A percentile compares a stretch with the other conserved stretches of the same genome.
These are phyloP conservation scores for Pagrus major DNA, from an alignment of 2,113 vertebrate genomes.

Conservation along the genomic window DNA sequence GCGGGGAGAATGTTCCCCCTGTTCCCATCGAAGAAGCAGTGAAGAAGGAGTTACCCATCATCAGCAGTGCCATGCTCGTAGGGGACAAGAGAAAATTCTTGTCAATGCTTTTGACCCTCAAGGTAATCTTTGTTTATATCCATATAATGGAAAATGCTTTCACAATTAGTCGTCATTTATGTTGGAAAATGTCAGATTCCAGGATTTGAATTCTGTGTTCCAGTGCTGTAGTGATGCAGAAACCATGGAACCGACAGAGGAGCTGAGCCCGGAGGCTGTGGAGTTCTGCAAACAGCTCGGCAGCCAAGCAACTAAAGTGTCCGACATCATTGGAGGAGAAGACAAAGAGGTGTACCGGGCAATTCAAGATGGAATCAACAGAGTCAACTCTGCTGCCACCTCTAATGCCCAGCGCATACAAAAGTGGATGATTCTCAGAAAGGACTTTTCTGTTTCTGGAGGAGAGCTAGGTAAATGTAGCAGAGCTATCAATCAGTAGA, in stretches of 20 bases:
- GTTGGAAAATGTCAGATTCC: not conserved
- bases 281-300: slow-evolving; percentile 87
- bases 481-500: not conserved
- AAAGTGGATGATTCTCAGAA: slow-evolving; percentile 88
- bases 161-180: not conserved
- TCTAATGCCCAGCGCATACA: slow-evolving; percentile 88
- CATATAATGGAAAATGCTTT: not conserved
- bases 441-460: slow-evolving; percentile 90
- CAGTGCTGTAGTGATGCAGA: slow-evolving; percentile 86
- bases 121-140: slow-evolving; percentile 79
- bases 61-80: slow-evolving; percentile 90
- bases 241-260: slow-evolving; percentile 87
- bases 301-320: slow-evolving; percentile 86
- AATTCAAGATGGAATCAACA: slow-evolving; percentile 88
- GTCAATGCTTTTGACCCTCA: slow-evolving; percentile 90
- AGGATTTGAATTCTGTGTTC: not conserved
- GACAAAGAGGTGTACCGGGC: slow-evolving; percentile 83
- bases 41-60: slow-evolving; percentile 88
- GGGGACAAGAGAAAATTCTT: slow-evolving; percentile 91
- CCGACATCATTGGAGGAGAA: slow-evolving; percentile 82
- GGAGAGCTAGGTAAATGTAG: slow-evolving; percentile 89
- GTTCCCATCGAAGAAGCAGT: slow-evolving; percentile 89
- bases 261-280: slow-evolving; percentile 85
- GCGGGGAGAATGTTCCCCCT: slow-evolving; percentile 90
- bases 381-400: slow-evolving; percentile 83